Conservation (phyloP, 2,113 vertebrate species). For the Turnix velox region DNA sequence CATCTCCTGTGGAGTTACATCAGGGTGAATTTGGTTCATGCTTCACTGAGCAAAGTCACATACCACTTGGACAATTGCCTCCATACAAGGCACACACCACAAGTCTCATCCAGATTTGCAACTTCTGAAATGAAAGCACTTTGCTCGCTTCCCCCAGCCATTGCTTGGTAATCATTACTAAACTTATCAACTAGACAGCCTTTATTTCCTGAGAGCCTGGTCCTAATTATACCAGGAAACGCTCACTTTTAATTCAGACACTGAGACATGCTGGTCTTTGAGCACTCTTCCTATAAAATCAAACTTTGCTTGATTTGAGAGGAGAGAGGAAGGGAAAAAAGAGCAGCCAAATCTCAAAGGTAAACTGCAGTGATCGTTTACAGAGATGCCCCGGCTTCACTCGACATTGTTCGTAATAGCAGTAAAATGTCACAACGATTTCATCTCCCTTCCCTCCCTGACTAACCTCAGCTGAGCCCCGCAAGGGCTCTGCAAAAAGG, state of each 20-base stretch:
- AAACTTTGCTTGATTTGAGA: background rate
- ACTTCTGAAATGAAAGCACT: conserved; percentile 48
- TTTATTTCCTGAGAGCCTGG: conserved; percentile 64
- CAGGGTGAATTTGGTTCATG: background rate
- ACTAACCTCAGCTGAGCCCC: background rate
- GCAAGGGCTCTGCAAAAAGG: background rate
- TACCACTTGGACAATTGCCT: background rate
- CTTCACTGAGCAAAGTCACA: background rate
- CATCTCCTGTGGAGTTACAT: background rate
- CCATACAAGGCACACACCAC: conserved; percentile 6
- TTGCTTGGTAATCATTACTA: conserved; percentile 39
- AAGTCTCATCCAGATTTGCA: conserved; percentile 31
- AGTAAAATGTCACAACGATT: conserved; percentile 2
- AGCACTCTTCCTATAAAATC: background rate
- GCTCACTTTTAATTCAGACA: background rate
- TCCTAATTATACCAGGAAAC: conserved; percentile 47
- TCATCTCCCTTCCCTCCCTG: background rate
- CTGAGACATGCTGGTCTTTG: background rate
- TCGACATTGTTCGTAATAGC: background rate
- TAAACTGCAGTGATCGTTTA: background rate
- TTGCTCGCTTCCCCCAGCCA: background rate
- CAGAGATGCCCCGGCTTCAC: background rate
- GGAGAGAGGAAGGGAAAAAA: background rate
- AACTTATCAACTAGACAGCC: conserved; percentile 51
- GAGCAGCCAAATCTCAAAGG: background rate